A percentile compares a stretch with the other conserved stretches of the same genome.
Conservation (phyloP, 2,888 invertebrate genomes). For the Cephus rjabovi region DNA sequence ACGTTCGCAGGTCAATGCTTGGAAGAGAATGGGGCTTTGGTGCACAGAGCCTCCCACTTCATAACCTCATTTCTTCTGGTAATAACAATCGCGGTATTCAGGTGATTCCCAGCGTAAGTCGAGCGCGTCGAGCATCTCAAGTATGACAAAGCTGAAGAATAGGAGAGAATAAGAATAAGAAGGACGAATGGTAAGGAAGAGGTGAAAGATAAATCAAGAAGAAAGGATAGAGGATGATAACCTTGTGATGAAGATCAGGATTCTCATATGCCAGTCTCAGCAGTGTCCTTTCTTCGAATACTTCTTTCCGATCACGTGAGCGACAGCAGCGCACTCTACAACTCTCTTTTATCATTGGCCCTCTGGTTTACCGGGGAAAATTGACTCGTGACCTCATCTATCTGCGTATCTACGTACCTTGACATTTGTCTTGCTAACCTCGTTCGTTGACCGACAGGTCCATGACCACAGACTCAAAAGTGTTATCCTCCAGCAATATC, state of each 20-base stretch:
- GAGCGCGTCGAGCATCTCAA: slow-evolving; percentile 20
- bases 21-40: slow-evolving; percentile 62
- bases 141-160: slow-evolving; percentile 3
- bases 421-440: neutral
- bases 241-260: neutral
- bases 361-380: slow-evolving; percentile 42
- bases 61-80: slow-evolving; percentile 42
- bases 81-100: slow-evolving; percentile 52
- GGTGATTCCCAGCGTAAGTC: slow-evolving; percentile 59
- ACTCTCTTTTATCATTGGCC: slow-evolving; percentile 2
- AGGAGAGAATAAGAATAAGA: slow-evolving; percentile 3
- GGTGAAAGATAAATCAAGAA: neutral
- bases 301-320: neutral
- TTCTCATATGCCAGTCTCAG: neutral
- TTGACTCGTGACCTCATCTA: slow-evolving; percentile 33
- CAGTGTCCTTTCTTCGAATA: neutral
- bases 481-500: neutral
- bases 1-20: slow-evolving; percentile 74
- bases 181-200: slow-evolving; percentile 13
- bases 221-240: neutral
- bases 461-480: neutral
- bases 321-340: neutral
- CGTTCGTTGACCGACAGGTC: neutral
- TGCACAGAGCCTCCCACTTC: slow-evolving; percentile 48
- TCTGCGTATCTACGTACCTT: slow-evolving; percentile 6